Evolutionary conservation across 2,888 invertebrate genomes (phyloP), one percentile per base, ranked within the genome.

Genomic region (Venustoraphidia nigricollis): DNA sequence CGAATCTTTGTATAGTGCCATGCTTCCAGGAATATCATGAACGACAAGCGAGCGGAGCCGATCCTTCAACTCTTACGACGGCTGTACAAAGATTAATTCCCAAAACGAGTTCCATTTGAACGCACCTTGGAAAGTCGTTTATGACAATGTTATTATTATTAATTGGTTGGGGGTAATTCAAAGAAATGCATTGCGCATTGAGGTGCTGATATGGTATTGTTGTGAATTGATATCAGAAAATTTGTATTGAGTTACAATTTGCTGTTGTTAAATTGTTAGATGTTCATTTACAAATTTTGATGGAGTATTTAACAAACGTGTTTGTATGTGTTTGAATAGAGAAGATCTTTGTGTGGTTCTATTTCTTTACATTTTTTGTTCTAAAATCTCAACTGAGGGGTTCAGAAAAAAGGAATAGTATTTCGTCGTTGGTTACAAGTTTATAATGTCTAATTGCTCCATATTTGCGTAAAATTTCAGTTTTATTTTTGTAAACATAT

Each of bases 11-110:
- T 66, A 88, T 90, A 60, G 90, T 90, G 53, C 89, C 89, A 39
- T 90, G 89, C 68, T 89, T 90, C 70, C 88, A 89, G 66, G 82
- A 84, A 59, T 87, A 83, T 62, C 86, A 87, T 61, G 83, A 85
- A 59, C 73, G 79, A 27, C 74, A 75, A 45, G 59, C 56, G 34
- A 59, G 58, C 44, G 53, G 63, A 51, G 57, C 60, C 34, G 61
- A 63, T 52, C 62, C 64, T 5, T 57, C 65, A 37, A 56, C 62
- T 10, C 54, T 63, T 10, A 63, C 63, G 34, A 60, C 62, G 17
- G 59, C 64, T 3, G 60, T 62, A 34, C 60, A 62, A 60, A 58
- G 65, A 49, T 60, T 65, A 51, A 64, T 68, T 53, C 68, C 68
- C 5, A 69, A 69, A 59, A 67, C 68, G 10, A 66, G 64, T 53